A percentile compares a stretch with the other conserved stretches of the same genome.
phyloP scores from a whole-genome alignment of 2,797 vertebrate species.

The Sebastes iracundus region DNA sequence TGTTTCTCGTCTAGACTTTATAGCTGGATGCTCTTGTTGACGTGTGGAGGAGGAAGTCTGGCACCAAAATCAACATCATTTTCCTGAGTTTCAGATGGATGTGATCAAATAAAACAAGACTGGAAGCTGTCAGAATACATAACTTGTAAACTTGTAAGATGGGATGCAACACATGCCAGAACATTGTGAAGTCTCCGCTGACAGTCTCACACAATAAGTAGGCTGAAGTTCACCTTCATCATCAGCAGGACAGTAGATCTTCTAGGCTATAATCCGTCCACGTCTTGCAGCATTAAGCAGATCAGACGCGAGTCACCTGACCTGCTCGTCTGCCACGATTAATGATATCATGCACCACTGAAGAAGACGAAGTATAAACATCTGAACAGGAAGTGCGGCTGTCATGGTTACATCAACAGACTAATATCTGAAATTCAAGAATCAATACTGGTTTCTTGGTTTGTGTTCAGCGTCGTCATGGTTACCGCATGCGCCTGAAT shows the following conservation, averaged over 20 bases:
- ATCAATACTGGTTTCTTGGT: neutral
- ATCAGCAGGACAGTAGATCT: neutral
- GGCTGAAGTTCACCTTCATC: neutral
- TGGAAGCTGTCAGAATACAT: neutral
- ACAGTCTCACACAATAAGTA: neutral
- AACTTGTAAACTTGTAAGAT: neutral
- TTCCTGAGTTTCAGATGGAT: neutral
- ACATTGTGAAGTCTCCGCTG: no score
- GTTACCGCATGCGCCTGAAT: neutral
- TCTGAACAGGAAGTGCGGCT: neutral
- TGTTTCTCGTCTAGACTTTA: neutral
- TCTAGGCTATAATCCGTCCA: constrained; percentile 29
- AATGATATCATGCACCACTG: neutral
- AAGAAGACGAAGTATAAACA: neutral
- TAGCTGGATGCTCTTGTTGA: neutral
- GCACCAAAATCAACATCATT: neutral
- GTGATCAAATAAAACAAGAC: neutral
- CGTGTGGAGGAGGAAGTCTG: neutral
- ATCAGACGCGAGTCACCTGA: constrained; percentile 46
- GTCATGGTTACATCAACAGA: no score
- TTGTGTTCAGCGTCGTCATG: neutral
- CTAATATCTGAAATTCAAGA: neutral
- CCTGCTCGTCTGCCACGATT: neutral
- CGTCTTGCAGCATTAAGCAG: constrained; percentile 36
- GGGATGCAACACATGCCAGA: no score